Evolutionary conservation across 1,140 invertebrate genomes (phyloP), one percentile per base, ranked within the genome.

Genomic region (Brachionus rotundiformis): DNA sequence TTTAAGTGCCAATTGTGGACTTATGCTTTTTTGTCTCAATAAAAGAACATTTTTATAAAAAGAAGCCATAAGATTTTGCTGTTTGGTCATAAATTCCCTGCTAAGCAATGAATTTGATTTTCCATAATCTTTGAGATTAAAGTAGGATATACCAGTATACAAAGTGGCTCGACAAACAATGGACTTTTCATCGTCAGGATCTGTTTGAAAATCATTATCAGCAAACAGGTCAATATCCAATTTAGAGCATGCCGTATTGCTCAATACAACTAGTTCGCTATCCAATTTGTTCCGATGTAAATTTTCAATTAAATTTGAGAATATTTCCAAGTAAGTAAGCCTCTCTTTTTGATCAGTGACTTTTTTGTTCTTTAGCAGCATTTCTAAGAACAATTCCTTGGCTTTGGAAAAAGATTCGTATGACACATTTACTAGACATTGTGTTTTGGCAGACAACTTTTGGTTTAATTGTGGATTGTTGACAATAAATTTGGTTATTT

Each of bases 71-170:
- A 73, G 7, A 47, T 73, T 73, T 73, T 73, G 25, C 1, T 44
- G 33, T 29, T 73, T 6, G 7, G 1, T 44, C 16, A 44, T 19
- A 73, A 73, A 73, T 23, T 44, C 36, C 8, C 39, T 27, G 25
- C 41, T 31, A 0, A 73, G 25, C 23, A 73, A 27, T 4, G 11
- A 6, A 25, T 73, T 73, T 25, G 68, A 41, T 73, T 73, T 73
- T 73, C 41, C 68, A 41, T 44, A 73, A 31, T 73, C 39, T 25
- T 73, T 73, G 3, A 73, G 10, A 44, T 73, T 73, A 25, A 73
- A 73, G 23, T 73, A 44, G 23, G 68, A 73, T 13, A 73, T 73
- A 8, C 68, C 68, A 13, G 33, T 73, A 19, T 44, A 73, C 16
- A 73, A n/a, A 73, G 23, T 73, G n/a, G 29, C 63, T 1, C 63